Base-by-base conservation (phyloP, 2,888 invertebrate species). In the Electrophaes corylata region DNA sequence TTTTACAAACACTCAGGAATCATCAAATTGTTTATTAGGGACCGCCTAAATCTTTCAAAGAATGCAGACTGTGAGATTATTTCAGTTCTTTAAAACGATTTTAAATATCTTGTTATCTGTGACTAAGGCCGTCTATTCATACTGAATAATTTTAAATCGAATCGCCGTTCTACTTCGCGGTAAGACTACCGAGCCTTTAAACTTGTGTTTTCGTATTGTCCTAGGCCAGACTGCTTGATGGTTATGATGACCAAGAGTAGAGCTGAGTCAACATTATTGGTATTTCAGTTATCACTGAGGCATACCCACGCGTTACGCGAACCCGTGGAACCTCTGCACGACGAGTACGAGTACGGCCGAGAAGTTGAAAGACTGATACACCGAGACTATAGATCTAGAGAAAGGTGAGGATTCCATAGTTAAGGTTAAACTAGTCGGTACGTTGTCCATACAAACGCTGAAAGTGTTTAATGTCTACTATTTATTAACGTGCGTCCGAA, bases 361-460 rank as follows among this genome's bases (percentile, higher is more conserved):
- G 91, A 91, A 88, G 91, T 91, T 87, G 91, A 91, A 91, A 91
- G 91, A 91, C 91, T 91, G 91, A 91, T 91, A 88, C 91, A 91
- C 84, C 86, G 91, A 88, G 91, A 91, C 80, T 91, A 91, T 91
- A 91, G 91, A 91, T 91, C 91, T 91, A 91, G 90, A 83, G 91
- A 91, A 75, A 91, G 91, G 91, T 91, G 71, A 75, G 81, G 31
- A 45, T 18, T 14, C 10, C n/a, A n/a, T 23, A 4, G 18, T 39
- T 18, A n/a, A n/a, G n/a, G n/a, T n/a, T n/a, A n/a, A n/a, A n/a
- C n/a, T n/a, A n/a, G n/a, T n/a, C n/a, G n/a, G n/a, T n/a, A n/a
- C n/a, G n/a, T n/a, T n/a, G n/a, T n/a, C n/a, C n/a, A n/a, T n/a
- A n/a, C n/a, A n/a, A n/a, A n/a, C n/a, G n/a, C n/a, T n/a, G n/a